Percentiles rank a stretch among this genome's conserved stretches.
These are phyloP conservation scores for Camponotus fellah DNA, from an alignment of 2,888 invertebrate species.

Conservation along the genomic window DNA sequence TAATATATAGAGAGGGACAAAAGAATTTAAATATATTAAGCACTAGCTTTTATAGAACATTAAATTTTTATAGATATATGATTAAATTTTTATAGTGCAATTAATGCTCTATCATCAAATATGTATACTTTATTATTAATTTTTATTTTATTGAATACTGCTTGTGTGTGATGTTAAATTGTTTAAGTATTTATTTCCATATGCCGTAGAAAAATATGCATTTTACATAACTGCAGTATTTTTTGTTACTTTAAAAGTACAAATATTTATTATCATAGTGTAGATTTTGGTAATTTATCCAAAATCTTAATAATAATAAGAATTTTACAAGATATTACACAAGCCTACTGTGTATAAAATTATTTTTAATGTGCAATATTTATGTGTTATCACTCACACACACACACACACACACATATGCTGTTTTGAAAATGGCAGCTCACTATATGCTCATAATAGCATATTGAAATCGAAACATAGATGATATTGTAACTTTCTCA, in stretches of 20 bases:
- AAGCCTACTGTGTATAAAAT: conserved; percentile 69
- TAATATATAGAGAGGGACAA: conserved; percentile 56
- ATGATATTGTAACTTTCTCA: conserved; percentile 52
- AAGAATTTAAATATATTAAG: conserved; percentile 60
- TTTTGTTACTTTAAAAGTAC: conserved; percentile 73
- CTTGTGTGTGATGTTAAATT: conserved; percentile 55
- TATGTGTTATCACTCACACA: conserved; percentile 45
- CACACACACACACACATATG: not conserved
- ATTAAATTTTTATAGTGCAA: conserved; percentile 14
- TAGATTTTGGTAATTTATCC: conserved; percentile 61
- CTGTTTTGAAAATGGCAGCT: conserved; percentile 53
- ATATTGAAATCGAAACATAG: conserved; percentile 56
- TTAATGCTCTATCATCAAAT: conserved; percentile 18
- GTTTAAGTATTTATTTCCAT: conserved; percentile 54
- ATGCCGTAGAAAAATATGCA: conserved; percentile 36
- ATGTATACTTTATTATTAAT: conserved; percentile 29
- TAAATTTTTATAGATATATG: conserved; percentile 59
- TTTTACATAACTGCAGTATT: conserved; percentile 65
- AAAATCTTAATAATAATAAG: conserved; percentile 64
- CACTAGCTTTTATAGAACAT: conserved; percentile 57
- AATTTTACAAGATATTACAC: conserved; percentile 65
- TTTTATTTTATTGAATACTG: conserved; percentile 58
- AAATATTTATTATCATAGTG: conserved; percentile 70
- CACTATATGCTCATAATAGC: conserved; percentile 33
- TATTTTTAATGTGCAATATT: conserved; percentile 68